A percentile compares a stretch with the other conserved stretches of the same genome.
Conservation (phyloP, 2,888 invertebrate genomes). For the Mimas tiliae region DNA sequence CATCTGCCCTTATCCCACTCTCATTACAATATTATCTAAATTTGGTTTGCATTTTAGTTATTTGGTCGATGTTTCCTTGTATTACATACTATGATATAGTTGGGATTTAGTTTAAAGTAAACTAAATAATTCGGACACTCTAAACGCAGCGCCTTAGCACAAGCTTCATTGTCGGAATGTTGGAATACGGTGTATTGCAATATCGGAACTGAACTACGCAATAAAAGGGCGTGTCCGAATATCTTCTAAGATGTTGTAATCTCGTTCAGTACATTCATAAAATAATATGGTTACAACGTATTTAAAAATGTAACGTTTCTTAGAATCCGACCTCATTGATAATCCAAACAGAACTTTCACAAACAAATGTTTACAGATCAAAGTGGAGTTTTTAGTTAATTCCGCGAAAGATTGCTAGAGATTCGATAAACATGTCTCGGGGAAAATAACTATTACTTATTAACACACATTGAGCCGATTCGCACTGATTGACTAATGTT, state of each 20-base stretch:
- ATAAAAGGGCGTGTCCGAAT: constrained; percentile 7
- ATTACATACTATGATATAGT: neutral
- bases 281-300: neutral
- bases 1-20: too few species aligned
- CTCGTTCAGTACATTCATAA: neutral
- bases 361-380: constrained; percentile 35
- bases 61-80: neutral
- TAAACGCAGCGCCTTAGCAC: neutral
- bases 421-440: constrained; percentile 42
- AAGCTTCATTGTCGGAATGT: neutral
- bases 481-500: constrained; percentile 41
- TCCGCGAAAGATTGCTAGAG: constrained; percentile 41
- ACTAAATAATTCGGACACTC: constrained; percentile 6
- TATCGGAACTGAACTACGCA: constrained; percentile 3
- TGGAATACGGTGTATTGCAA: neutral
- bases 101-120: neutral
- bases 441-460: constrained; percentile 39
- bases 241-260: neutral
- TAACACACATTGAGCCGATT: constrained; percentile 43
- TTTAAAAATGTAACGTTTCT: constrained; percentile 10
- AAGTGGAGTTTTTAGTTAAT: constrained; percentile 37
- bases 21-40: neutral
- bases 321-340: constrained; percentile 17
- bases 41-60: neutral
- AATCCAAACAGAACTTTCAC: constrained; percentile 27